Evolutionary conservation across 2,888 invertebrate genomes (phyloP).

Genomic region (Yponomeuta sedellus): DNA sequence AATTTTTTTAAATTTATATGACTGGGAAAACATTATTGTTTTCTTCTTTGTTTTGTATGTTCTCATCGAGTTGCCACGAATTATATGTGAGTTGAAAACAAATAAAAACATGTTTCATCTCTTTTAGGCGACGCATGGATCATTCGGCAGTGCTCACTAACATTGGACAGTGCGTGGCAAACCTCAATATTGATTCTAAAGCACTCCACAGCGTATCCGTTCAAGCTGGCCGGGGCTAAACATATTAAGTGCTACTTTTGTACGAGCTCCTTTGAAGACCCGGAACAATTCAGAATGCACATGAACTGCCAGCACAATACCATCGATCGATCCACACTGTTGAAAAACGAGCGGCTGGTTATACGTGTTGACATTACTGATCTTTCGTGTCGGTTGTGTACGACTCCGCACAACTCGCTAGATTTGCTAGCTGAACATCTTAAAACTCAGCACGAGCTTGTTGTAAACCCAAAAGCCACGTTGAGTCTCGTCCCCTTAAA

Average conservation of each 20-base stretch:
- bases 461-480: constrained; percentile 15
- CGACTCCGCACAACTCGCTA: constrained; percentile 16
- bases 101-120: constrained; percentile 1
- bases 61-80: background rate
- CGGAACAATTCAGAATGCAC: constrained; percentile 6
- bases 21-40: too few relatives aligned
- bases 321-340: background rate
- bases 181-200: constrained; percentile 19
- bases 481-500: constrained; percentile 8
- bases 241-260: constrained; percentile 9
- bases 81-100: background rate
- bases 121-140: background rate
- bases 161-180: constrained; percentile 3
- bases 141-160: background rate
- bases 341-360: background rate
- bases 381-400: constrained; percentile 11
- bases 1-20: too few relatives aligned
- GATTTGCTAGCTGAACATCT: constrained; percentile 25
- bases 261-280: background rate
- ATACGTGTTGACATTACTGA: constrained; percentile 12
- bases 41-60: background rate
- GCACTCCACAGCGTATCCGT: constrained; percentile 20
- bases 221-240: constrained; percentile 6
- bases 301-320: background rate
- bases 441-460: constrained; percentile 21